Evolutionary conservation across 2,888 invertebrate species (phyloP).

Genomic region (Lissocephala sabroskyi): DNA sequence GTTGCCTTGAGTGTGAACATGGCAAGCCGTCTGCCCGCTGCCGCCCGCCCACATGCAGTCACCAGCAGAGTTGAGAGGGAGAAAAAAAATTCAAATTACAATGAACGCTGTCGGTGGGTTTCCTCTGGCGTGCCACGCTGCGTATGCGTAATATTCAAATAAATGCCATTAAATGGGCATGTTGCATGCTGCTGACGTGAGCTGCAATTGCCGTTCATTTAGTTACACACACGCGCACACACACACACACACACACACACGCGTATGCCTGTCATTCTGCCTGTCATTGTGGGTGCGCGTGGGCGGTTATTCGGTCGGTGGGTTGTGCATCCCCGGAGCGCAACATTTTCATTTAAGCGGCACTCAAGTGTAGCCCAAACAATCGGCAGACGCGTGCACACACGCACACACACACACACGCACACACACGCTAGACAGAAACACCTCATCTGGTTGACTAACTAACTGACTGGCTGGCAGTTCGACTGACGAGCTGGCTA

Average conservation of each 20-base stretch:
- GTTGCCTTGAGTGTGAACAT: too few relatives aligned
- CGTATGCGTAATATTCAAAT: conserved; percentile 58
- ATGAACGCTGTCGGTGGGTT: too few relatives aligned
- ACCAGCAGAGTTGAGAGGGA: too few relatives aligned
- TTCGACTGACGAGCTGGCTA: not conserved
- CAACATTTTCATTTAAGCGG: conserved; percentile 25
- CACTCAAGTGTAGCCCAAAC: conserved; percentile 35
- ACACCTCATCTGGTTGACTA: not conserved
- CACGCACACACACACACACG: not conserved
- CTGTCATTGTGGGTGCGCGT: too few relatives aligned
- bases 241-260: not conserved
- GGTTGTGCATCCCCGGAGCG: not conserved
- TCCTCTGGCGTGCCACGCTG: conserved; percentile 12
- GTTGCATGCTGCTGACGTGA: too few relatives aligned
- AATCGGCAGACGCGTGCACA: conserved; percentile 5
- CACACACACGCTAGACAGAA: conserved; percentile 11
- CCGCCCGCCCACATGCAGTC: too few relatives aligned
- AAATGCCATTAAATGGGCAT: conserved; percentile 13
- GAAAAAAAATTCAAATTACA: too few relatives aligned
- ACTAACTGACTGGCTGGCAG: not conserved
- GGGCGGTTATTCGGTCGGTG: too few relatives aligned
- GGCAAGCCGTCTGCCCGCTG: too few relatives aligned
- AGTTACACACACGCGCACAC: not conserved
- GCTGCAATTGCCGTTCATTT: not conserved
- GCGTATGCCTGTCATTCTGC: too few relatives aligned